Conservation (phyloP, 2,888 invertebrate genomes). For the Glomeris marginata region DNA sequence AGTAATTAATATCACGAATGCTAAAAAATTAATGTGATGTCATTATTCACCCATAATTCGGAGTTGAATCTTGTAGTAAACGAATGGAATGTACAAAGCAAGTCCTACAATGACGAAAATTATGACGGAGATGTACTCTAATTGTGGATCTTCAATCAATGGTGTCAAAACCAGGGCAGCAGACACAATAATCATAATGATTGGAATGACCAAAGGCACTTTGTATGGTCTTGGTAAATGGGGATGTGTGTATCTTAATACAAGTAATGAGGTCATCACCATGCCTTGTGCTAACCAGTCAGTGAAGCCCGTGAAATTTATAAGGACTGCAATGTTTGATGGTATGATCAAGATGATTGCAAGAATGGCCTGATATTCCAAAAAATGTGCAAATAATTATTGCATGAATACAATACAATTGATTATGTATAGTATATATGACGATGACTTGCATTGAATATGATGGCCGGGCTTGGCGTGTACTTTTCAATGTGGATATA, state of each 20-base stretch:
- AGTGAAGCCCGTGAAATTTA: constrained; percentile 96
- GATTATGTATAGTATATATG: too few species aligned
- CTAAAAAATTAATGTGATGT: too few species aligned
- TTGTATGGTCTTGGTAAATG: constrained; percentile 86
- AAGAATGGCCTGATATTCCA: constrained; percentile 70
- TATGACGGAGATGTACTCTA: constrained; percentile 87
- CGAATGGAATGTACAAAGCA: constrained; percentile 86
- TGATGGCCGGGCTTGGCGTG: constrained; percentile 87
- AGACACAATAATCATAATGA: constrained; percentile 74
- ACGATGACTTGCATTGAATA: constrained; percentile 78
- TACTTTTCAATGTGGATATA: constrained; percentile 80
- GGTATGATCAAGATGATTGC: constrained; percentile 83
- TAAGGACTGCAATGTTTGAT: constrained; percentile 83
- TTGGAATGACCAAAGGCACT: constrained; percentile 66
- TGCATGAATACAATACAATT: too few species aligned
- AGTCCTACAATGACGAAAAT: constrained; percentile 77
- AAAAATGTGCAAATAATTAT: too few species aligned
- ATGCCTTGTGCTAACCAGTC: constrained; percentile 97
- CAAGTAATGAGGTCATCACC: constrained; percentile 80
- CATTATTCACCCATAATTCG: constrained; percentile 62
- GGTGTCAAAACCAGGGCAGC: constrained; percentile 85
- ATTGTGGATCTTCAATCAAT: constrained; percentile 79
- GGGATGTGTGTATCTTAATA: constrained; percentile 79
- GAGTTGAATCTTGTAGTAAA: constrained; percentile 68
- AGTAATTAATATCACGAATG: too few species aligned